A percentile compares a stretch with the other conserved stretches of the same genome.
phyloP scores from a whole-genome alignment of 2,797 vertebrate species.

The Karalla daura region DNA sequence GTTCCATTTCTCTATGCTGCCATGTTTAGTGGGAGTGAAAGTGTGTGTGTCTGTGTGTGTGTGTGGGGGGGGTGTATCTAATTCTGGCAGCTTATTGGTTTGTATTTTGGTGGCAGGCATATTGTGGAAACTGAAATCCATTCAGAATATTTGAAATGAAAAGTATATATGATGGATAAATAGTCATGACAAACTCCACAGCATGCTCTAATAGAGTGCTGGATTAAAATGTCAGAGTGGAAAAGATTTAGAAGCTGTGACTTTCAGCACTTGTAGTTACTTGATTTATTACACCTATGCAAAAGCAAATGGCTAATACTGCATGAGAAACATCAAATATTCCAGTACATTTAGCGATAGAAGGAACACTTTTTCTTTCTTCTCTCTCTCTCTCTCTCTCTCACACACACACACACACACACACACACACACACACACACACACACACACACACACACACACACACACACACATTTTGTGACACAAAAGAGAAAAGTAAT shows the following conservation, averaged over 20 bases:
- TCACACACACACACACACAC: not conserved
- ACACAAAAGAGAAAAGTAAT: slow-evolving; percentile 56
- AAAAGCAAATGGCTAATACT: not conserved
- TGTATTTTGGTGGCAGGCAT: too few species aligned
- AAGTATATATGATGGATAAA: not conserved
- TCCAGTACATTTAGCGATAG: slow-evolving; percentile 3
- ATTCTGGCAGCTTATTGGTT: too few species aligned
- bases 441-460: not conserved
- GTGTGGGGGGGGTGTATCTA: too few species aligned
- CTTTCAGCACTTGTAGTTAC: not conserved
- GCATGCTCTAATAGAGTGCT: not conserved
- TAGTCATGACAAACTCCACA: not conserved
- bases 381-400: not conserved
- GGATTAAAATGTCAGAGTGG: slow-evolving; percentile 2
- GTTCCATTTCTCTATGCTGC: too few species aligned
- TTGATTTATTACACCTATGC: not conserved
- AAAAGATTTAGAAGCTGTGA: not conserved
- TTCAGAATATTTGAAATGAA: not conserved
- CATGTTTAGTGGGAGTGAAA: too few species aligned
- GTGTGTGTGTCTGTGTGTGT: too few species aligned
- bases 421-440: not conserved
- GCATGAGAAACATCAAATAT: slow-evolving; percentile 6
- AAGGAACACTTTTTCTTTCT: not conserved
- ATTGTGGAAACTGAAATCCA: not conserved
- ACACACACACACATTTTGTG: not conserved